Evolutionary conservation across 2,888 invertebrate genomes (phyloP).

Genomic region (Ischnura elegans): DNA sequence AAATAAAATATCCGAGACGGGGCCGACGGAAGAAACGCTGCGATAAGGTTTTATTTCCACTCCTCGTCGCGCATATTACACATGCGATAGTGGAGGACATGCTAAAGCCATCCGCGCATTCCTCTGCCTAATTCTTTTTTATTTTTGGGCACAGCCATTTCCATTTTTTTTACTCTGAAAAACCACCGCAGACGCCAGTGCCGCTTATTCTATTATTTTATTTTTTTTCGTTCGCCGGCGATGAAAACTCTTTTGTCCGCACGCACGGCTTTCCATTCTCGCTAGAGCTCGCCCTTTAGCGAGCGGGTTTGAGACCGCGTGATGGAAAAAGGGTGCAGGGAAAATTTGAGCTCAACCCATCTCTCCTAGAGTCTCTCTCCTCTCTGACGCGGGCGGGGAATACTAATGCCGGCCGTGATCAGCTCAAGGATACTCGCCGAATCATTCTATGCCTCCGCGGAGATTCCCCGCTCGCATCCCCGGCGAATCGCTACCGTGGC

Average conservation of each 20-base stretch:
- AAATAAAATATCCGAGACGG: not conserved
- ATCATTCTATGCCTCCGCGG: no score
- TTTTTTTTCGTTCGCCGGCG: not conserved
- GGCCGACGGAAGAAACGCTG: not conserved
- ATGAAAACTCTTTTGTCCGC: not conserved
- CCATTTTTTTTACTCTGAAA: not conserved
- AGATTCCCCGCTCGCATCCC: not conserved
- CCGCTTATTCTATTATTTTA: not conserved
- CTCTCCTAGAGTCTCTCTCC: no score
- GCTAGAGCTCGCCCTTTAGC: not conserved
- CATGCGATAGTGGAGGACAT: not conserved
- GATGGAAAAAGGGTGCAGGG: not conserved
- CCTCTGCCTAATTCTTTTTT: not conserved
- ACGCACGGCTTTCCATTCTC: not conserved
- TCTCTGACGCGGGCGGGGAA: not conserved
- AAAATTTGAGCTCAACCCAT: not conserved
- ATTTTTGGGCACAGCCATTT: not conserved
- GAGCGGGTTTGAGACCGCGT: not conserved
- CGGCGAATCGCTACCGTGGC: not conserved
- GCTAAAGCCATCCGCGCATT: not conserved
- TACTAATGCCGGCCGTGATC: not conserved
- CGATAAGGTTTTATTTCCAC: slow-evolving; percentile 13
- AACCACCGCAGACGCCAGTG: no score
- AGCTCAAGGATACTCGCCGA: not conserved
- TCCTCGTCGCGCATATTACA: not conserved